Evolutionary conservation across 2,888 invertebrate genomes (phyloP), one percentile per base, ranked within the genome.

Genomic region (Tetragnatha montana): DNA sequence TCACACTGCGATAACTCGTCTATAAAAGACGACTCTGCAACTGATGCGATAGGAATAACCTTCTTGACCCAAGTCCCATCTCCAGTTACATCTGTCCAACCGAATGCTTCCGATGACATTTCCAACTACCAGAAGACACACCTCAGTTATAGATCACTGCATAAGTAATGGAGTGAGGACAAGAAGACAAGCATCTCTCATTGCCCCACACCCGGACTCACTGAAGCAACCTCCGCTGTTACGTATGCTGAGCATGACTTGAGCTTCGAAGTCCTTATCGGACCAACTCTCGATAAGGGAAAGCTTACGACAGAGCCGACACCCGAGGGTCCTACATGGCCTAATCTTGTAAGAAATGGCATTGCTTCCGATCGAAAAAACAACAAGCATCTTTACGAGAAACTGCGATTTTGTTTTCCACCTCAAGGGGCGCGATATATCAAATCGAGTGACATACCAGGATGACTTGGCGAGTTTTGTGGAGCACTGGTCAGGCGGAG

Each of bases 331-430:
- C 51, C 4, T 14, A 68, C 51, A 78, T 35, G 78, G 22, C 60
- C 78, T 68, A 78, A 78, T 68, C 78, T 78, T 60, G 68, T 78
- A 14, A 78, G 60, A 78, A 60, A 78, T 78, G 21, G 17, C 8
- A 60, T 78, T 60, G 19, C 78, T 14, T 60, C 17, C 17, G 17
- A 60, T 60, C 60, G 17, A 60, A 60, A 60, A 17, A 17, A 60
- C 14, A 60, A 60, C 14, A 60, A 60, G 35, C 35, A 60, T 60
- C 60, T 35, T 35, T 60, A 60, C 60, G 17, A 60, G 60, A 60
- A 60, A 60, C 35, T 60, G 60, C 12, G 60, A 60, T 60, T 60
- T 60, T 6, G 60, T 10, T 60, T 60, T 60, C 17, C 60, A 8
- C 17, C 60, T 60, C 60, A 17, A 1, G 14, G 60, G 60, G 4